Evolutionary conservation across 1,140 invertebrate genomes (phyloP), one percentile per base, ranked within the genome.

Genomic region (Drosophila paulistorum): DNA sequence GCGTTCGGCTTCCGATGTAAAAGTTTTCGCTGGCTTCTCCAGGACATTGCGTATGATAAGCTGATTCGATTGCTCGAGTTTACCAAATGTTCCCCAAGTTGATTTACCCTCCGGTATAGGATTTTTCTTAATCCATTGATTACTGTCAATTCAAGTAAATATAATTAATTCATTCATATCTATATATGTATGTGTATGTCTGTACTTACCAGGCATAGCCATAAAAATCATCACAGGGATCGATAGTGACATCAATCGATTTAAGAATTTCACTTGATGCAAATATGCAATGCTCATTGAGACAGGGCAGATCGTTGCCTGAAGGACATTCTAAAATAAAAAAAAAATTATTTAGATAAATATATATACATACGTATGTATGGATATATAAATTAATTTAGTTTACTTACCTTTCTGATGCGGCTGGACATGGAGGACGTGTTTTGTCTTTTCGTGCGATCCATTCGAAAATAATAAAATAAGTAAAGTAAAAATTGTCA

Each of bases 221-320:
- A 92, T 99, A 99, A 93, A 99, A 99, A 92, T 99, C 97, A 7
- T 97, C 94, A 92, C 98, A 99, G 0, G 98, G 98, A 92, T 98
- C 94, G 2, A 96, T 94, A 1, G 92, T 93, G 0, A 92, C 91
- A 91, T 99, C 97, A 92, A 99, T 96, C 1, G 96, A 96, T 68
- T 96, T 95, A 42, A 98, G 93, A 41, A 99, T 96, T 63, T 96
- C 94, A 51, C 96, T 96, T 0, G 98, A 96, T 0, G 97, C 96
- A 63, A 95, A 96, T 5, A 99, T 96, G 89, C 98, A 98, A 5
- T 95, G 95, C 67, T 96, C 94, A 10, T 96, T 96, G 9, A 98
- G 92, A 90, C 97, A 98, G 57, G 94, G 93, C 20, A 92, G 76
- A 58, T 86, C 72, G 51, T 70, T 73, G 5, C 78, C 72, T 1